Evolutionary conservation across 2,888 invertebrate genomes (phyloP).

Genomic region (Priapulus caudatus): DNA sequence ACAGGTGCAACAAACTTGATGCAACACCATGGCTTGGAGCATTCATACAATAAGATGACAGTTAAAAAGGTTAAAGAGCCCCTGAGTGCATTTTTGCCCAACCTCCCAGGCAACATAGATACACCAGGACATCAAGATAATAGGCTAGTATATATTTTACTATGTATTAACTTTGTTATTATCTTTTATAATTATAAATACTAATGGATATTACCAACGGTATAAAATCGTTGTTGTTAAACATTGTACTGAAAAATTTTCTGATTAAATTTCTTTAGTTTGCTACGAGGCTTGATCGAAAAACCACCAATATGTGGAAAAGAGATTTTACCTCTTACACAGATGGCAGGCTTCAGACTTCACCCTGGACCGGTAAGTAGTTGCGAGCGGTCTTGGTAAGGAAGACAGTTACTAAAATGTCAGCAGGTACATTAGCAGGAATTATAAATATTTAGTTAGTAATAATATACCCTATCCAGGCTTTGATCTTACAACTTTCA

Average conservation of each 20-base stretch:
- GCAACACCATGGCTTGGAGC: constrained; percentile 89
- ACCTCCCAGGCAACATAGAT: constrained; percentile 86
- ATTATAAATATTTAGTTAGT: no score
- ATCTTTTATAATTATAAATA: neutral
- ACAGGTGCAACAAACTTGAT: constrained; percentile 95
- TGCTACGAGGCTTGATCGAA: constrained; percentile 81
- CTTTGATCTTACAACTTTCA: no score
- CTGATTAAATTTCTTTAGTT: constrained; percentile 53
- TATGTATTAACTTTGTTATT: neutral
- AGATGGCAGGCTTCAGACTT: constrained; percentile 79
- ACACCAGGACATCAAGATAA: constrained; percentile 64
- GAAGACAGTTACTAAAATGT: constrained; percentile 2
- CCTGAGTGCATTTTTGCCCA: constrained; percentile 83
- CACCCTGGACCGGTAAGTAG: constrained; percentile 74
- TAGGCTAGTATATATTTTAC: constrained; percentile 43
- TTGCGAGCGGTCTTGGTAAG: constrained; percentile 7
- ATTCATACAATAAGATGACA: constrained; percentile 94
- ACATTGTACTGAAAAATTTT: no score
- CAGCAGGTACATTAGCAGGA: neutral
- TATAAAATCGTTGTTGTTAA: no score
- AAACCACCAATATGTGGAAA: constrained; percentile 70
- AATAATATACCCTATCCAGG: no score
- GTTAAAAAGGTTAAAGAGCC: constrained; percentile 83
- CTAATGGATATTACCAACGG: no score
- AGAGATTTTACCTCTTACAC: constrained; percentile 71